phyloP scores from a whole-genome alignment of 2,797 vertebrate species.

The Pelochelys cantorii region DNA sequence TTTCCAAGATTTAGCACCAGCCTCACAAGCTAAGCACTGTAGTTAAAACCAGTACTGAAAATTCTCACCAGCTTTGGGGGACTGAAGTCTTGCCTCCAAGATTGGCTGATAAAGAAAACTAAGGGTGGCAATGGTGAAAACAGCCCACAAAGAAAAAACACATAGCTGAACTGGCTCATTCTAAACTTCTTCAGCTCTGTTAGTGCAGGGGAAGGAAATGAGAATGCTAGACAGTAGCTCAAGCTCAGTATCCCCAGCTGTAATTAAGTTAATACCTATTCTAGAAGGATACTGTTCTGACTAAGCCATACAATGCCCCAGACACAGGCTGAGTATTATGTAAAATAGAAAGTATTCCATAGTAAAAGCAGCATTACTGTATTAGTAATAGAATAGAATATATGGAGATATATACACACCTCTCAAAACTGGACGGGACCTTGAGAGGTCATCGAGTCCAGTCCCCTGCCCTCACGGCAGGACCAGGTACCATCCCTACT shows the following conservation, averaged over 20 bases:
- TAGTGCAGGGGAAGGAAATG: background rate
- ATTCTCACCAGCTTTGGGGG: background rate
- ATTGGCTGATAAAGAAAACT: background rate
- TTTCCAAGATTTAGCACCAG: background rate
- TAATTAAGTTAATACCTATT: rapidly evolving
- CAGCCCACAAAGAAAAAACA: background rate
- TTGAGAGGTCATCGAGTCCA: too few relatives aligned
- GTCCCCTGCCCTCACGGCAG: too few relatives aligned
- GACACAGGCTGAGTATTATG: rapidly evolving
- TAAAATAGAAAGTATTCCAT: background rate
- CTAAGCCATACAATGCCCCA: background rate
- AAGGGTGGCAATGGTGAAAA: background rate
- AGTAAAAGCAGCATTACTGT: background rate
- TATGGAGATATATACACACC: too few relatives aligned
- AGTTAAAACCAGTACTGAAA: background rate
- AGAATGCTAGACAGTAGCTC: background rate
- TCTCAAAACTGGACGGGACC: too few relatives aligned
- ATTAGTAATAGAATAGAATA: too few relatives aligned
- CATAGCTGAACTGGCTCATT: background rate
- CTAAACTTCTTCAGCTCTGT: background rate
- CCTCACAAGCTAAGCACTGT: background rate
- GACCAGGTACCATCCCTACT: background rate
- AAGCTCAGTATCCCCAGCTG: background rate
- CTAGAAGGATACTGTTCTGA: rapidly evolving
- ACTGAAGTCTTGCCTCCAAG: background rate